These are phyloP conservation scores for Mantis religiosa DNA, from an alignment of 2,888 invertebrate species.

Conservation along the genomic window DNA sequence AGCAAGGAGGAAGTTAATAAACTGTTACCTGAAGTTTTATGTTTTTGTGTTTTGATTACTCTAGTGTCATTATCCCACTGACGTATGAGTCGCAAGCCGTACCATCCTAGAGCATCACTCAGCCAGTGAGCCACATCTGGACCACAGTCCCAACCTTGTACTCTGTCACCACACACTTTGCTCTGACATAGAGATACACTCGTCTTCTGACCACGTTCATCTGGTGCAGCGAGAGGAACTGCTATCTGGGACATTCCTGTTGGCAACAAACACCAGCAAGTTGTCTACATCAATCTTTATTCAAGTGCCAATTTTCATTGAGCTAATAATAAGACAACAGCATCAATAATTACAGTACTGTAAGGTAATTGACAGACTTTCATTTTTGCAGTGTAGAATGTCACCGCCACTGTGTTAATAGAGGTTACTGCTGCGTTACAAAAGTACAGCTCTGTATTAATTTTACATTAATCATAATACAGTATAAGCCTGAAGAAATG, in stretches of 20 bases:
- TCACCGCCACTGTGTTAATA: too few relatives aligned
- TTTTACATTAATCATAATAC: too few relatives aligned
- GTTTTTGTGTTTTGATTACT: background rate
- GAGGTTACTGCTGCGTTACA: too few relatives aligned
- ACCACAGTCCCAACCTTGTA: constrained; percentile 81
- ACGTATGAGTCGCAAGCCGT: constrained; percentile 65
- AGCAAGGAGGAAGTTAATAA: too few relatives aligned
- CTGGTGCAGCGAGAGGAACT: constrained; percentile 49
- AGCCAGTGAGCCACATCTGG: constrained; percentile 78
- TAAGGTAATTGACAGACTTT: too few relatives aligned
- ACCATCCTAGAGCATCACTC: constrained; percentile 61
- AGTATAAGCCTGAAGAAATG: too few relatives aligned
- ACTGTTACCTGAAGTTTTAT: background rate
- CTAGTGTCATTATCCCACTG: constrained; percentile 45
- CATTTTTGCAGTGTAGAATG: too few relatives aligned
- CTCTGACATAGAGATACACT: constrained; percentile 61
- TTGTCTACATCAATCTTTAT: too few relatives aligned
- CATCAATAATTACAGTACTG: too few relatives aligned
- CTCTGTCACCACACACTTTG: constrained; percentile 79
- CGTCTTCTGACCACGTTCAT: constrained; percentile 34
- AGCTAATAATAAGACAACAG: too few relatives aligned
- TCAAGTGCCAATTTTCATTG: background rate
- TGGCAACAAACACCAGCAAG: too few relatives aligned
- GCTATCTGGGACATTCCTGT: constrained; percentile 52
- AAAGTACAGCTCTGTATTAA: too few relatives aligned